Base-by-base conservation (phyloP, 2,797 vertebrate species). In the Scarus forsteni region DNA sequence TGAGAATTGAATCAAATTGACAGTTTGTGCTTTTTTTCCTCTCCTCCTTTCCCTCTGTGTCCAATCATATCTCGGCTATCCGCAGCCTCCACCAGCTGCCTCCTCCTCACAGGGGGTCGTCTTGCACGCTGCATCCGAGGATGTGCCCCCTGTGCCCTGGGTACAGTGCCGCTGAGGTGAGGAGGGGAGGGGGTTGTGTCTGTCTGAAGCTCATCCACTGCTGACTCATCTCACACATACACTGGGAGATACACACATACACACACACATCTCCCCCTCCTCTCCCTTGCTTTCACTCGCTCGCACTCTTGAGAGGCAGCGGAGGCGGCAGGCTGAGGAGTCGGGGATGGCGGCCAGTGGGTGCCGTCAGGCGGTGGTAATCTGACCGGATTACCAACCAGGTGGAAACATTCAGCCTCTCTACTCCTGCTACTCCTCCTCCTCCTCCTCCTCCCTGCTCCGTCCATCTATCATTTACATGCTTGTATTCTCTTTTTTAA, bases 301-400 rank as follows among this genome's bases (percentile, higher is more conserved):
- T 81, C 73, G 44, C 73, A 67, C 73, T 83, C 84, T 80, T 63
- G 77, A 87, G 86, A 89, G 73, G 75, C 80, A 77, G 80, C 74
- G 73, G 79, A 83, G 82, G 84, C 54, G 72, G 69, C 54, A 66
- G 86, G 81, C 85, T 87, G 84, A 87, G 89, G 82, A 85, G 86
- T 81, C 60, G 65, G 75, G 85, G 85, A 91, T 69, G 88, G 79
- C 71, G 83, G 80, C 89, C 86, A 80, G 78, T 88, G 87, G 90
- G 89, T 86, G 89, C 91, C 90, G 90, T 92, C 92, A 92, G 80
- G 92, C 92, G 73, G 90, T 83, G 87, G 91, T 94, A 94, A 94
- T 93, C 92, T 92, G 90, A 92, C 90, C 90, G 92, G 92, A 94
- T 95, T 93, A 94, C 81, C 92, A 94, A 89, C 93, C 93, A 94